Evolutionary conservation across 2,113 vertebrate genomes (phyloP).

Genomic region (Barnardius zonarius): DNA sequence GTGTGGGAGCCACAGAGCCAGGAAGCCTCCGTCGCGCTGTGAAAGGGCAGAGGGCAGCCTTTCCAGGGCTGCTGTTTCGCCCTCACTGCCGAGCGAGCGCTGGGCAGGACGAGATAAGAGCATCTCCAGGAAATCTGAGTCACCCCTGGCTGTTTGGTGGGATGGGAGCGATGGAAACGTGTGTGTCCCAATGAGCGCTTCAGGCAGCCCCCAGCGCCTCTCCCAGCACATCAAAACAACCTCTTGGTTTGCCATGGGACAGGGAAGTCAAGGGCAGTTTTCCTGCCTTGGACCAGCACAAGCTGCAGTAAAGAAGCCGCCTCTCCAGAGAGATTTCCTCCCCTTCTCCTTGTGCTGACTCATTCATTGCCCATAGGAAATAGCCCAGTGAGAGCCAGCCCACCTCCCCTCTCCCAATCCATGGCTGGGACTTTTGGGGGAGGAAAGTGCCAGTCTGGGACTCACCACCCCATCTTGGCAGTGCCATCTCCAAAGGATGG

Average conservation of each 20-base stretch:
- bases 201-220: background rate
- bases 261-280: background rate
- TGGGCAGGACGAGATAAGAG: conserved; percentile 24
- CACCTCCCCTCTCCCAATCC: background rate
- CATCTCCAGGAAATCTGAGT: conserved; percentile 37
- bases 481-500: background rate
- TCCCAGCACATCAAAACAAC: background rate
- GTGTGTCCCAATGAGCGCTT: background rate
- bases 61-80: background rate
- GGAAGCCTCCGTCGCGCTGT: background rate
- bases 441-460: background rate
- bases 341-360: background rate
- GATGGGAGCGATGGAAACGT: background rate
- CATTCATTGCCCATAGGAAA: background rate
- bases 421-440: background rate
- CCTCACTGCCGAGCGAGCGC: accelerated
- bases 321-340: background rate
- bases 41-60: background rate
- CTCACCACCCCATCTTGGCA: accelerated
- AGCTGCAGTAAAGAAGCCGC: background rate
- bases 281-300: background rate
- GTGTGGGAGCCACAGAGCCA: background rate
- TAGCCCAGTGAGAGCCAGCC: accelerated
- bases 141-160: background rate
- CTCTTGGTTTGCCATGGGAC: background rate